Evolutionary conservation across 1,140 invertebrate genomes (phyloP), one percentile per base, ranked within the genome.

Genomic region (Dufourea novaeangliae): DNA sequence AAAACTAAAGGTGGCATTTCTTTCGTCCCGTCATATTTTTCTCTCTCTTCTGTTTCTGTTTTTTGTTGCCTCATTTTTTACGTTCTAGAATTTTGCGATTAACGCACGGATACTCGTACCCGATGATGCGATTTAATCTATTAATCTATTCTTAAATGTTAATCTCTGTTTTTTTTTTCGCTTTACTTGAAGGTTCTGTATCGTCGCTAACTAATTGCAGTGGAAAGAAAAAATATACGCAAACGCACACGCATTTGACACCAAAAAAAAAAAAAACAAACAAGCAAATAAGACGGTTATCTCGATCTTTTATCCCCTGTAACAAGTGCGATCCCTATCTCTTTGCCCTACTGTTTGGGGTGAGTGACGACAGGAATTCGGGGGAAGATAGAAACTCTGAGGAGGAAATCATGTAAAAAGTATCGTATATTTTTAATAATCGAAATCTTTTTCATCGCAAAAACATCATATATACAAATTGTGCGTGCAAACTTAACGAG

Each of bases 211-310:
- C 68, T 64, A 73, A 77, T 71, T 78, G 69, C 76, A 78, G 69
- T 80, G 61, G 73, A 83, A 79, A 76, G 46, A 78, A 66, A 37
- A 78, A 85, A 78, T 84, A 79, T 80, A 79, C 73, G 75, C 75
- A 73, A 76, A 71, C 75, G 75, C 75, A 77, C 75, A 77, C 37
- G 75, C 67, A 71, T 71, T 77, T 71, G 68, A 77, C 68, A 76
- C 66, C 73, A 75, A 68, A 67, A 29, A 12, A 14, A 44, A 8
- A 37, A 37, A 37, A 37, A 37, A 37, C 3, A 37, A 37, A 37
- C 34, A 37, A 37, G 8, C 3, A 8, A 37, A 37, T 37, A 37
- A 37, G 44, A 44, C 14, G 27, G 8, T 10, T n/a, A n/a, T 4
- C 32, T 27, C 4, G 14, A 6, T 34, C 7, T 34, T 59, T 54